A percentile compares a stretch with the other conserved stretches of the same genome.
Conservation (phyloP, 2,888 invertebrate genomes). For the Frankliniella intonsa region DNA sequence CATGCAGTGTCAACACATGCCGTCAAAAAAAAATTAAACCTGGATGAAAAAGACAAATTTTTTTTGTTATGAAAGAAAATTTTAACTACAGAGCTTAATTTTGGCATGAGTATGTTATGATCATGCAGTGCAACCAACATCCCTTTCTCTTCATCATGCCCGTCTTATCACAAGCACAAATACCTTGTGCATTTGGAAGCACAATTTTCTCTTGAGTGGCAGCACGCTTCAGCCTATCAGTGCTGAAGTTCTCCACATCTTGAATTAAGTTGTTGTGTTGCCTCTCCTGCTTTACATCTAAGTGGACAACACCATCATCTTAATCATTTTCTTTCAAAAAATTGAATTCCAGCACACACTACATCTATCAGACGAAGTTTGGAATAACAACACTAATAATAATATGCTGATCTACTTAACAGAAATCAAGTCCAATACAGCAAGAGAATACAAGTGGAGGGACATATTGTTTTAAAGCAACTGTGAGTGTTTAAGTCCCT, state of each 20-base stretch:
- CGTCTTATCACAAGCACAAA: conserved; percentile 30
- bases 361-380: neutral
- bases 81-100: no score
- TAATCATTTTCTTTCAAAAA: neutral
- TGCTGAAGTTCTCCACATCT: conserved; percentile 71
- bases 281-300: conserved; percentile 69
- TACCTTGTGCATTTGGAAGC: conserved; percentile 82
- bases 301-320: conserved; percentile 27
- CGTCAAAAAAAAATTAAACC: no score
- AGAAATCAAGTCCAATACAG: no score
- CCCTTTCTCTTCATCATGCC: neutral
- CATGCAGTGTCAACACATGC: no score
- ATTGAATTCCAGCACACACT: neutral
- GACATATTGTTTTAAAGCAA: neutral
- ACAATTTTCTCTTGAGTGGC: conserved; percentile 77
- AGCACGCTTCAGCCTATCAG: conserved; percentile 68
- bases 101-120: no score
- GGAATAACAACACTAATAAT: conserved; percentile 30
- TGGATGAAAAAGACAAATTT: no score
- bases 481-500: no score
- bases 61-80: no score
- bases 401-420: conserved; percentile 33
- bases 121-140: neutral
- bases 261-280: conserved; percentile 71
- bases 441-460: no score